A percentile compares a stretch with the other conserved stretches of the same genome.
These are phyloP conservation scores for Hydra vulgaris DNA, from an alignment of 30 jellyfish, hydroid and myxozoan species.

Conservation along the genomic window DNA sequence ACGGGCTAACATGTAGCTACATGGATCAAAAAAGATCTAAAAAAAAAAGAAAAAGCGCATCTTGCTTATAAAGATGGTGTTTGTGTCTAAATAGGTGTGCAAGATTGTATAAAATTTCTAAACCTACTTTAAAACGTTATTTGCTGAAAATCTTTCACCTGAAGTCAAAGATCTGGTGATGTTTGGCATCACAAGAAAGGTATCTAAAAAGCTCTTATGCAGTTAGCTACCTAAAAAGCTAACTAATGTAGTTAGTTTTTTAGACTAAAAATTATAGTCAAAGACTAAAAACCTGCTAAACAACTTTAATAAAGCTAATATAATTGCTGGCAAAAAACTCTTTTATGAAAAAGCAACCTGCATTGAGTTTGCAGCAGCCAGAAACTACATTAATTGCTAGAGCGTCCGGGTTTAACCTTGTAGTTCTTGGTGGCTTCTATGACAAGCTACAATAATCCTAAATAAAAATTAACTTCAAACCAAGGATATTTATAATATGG, in stretches of 20 bases:
- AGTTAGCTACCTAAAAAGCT: not conserved
- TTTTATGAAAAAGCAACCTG: not conserved
- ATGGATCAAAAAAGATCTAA: not conserved
- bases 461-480: not conserved
- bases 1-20: not conserved
- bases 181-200: no score
- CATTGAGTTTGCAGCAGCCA: not conserved
- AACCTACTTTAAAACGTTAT: not conserved
- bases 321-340: not conserved
- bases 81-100: no score
- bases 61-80: not conserved
- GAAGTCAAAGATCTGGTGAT: not conserved
- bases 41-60: no score
- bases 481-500: not conserved
- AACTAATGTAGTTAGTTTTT: no score
- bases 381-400: not conserved
- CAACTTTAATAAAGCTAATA: not conserved
- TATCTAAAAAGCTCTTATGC: not conserved
- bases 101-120: not conserved
- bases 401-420: no score
- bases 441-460: not conserved
- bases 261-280: no score
- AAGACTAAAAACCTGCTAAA: no score
- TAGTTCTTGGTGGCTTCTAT: no score
- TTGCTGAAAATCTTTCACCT: not conserved